Percentiles rank a stretch among this genome's conserved stretches.
phyloP scores from a whole-genome alignment of 2,113 vertebrate genomes.

The Furnarius figulus region DNA sequence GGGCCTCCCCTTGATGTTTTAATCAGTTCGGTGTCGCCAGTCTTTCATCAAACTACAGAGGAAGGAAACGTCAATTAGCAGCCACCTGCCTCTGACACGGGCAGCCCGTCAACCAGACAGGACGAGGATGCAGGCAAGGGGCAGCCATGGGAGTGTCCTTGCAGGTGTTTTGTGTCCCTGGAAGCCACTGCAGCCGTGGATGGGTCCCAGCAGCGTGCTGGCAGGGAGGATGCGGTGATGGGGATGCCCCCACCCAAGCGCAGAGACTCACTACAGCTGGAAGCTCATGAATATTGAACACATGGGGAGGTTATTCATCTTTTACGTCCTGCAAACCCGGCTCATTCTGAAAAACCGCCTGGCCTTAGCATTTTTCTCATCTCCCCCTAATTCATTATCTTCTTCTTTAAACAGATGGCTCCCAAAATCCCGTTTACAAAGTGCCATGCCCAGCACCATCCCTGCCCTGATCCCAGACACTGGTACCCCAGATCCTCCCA shows the following conservation, averaged over 20 bases:
- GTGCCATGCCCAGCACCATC: not conserved
- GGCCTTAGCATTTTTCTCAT: conserved; percentile 62
- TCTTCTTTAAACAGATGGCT: conserved; percentile 59
- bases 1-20: conserved; percentile 65
- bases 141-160: fast-evolving
- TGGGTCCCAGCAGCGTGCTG: not conserved
- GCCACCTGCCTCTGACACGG: not conserved
- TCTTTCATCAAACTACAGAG: conserved; percentile 67
- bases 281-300: conserved; percentile 68
- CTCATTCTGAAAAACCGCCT: conserved; percentile 64
- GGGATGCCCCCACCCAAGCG: conserved; percentile 31
- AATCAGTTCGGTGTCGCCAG: conserved; percentile 46
- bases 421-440: conserved; percentile 49
- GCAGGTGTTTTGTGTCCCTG: not conserved
- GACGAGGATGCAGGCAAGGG: not conserved
- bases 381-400: conserved; percentile 60
- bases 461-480: fast-evolving
- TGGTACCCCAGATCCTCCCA: not conserved
- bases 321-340: conserved; percentile 28
- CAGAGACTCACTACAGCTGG: conserved; percentile 5
- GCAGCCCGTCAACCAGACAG: not conserved
- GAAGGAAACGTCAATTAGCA: conserved; percentile 62
- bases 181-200: not conserved
- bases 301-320: conserved; percentile 65
- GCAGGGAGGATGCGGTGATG: not conserved